Conservation (phyloP, 2,797 vertebrate genomes). For the Myotis vivesi region DNA sequence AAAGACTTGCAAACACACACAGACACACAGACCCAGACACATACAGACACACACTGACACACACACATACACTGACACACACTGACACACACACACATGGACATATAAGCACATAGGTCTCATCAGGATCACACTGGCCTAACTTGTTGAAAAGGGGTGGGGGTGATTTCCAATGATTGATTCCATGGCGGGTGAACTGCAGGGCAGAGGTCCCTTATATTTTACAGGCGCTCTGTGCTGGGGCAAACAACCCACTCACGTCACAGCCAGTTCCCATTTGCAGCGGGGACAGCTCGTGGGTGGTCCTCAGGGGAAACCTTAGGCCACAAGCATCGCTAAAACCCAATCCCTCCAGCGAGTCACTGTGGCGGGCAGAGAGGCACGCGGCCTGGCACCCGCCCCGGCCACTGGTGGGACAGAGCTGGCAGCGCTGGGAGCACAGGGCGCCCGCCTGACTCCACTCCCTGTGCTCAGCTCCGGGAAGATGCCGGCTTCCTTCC, state of each 20-base stretch:
- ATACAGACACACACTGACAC: no score
- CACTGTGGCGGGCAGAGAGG: neutral
- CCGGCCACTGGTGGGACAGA: no score
- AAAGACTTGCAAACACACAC: neutral
- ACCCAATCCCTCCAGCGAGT: constrained; percentile 58
- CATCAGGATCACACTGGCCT: neutral
- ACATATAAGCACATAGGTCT: neutral
- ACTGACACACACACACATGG: no score
- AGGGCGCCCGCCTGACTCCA: no score
- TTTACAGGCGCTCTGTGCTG: constrained; percentile 53
- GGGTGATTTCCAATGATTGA: constrained; percentile 54
- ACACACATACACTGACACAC: no score
- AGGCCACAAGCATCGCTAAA: constrained; percentile 50
- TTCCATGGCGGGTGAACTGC: constrained; percentile 31
- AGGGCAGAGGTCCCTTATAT: constrained; percentile 18
- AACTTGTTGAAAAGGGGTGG: constrained; percentile 17
- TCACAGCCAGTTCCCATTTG: constrained; percentile 26
- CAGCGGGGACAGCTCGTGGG: constrained; percentile 52
- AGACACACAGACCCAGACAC: no score
- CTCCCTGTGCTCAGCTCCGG: no score
- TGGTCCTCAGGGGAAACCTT: constrained; percentile 59
- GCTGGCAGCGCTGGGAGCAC: no score
- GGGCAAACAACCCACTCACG: constrained; percentile 39
- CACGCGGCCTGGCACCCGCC: neutral
- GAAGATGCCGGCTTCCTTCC: no score